Percentiles rank a stretch among this genome's conserved stretches.
Conservation (phyloP, 1,140 invertebrate genomes). For the Aphelenchoides avenae region DNA sequence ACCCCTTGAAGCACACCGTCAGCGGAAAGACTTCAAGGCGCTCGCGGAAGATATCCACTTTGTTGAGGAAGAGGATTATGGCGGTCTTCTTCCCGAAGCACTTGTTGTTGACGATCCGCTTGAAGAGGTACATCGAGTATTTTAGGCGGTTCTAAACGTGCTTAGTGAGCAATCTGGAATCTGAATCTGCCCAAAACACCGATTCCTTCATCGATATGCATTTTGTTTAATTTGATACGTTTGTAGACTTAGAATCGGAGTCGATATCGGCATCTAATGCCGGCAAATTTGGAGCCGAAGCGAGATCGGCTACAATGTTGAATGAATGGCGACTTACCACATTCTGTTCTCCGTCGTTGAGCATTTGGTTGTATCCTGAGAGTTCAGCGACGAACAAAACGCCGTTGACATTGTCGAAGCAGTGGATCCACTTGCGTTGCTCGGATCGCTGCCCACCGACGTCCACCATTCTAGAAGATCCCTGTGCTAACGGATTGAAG, state of each 20-base stretch:
- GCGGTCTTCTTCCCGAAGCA: slow-evolving; percentile 60
- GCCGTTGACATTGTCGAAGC: slow-evolving; percentile 57
- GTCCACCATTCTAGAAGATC: slow-evolving; percentile 87
- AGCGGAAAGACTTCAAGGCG: slow-evolving; percentile 32
- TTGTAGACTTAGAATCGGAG: no score
- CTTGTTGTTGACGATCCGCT: slow-evolving; percentile 61
- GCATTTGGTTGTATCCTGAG: slow-evolving; percentile 41
- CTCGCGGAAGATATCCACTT: slow-evolving; percentile 36
- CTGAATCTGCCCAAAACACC: no score
- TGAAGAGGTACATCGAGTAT: slow-evolving; percentile 59
- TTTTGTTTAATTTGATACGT: no score
- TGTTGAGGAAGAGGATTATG: slow-evolving; percentile 60
- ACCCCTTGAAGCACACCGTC: slow-evolving; percentile 39
- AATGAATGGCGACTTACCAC: no score
- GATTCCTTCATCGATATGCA: no score
- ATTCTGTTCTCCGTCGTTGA: slow-evolving; percentile 59
- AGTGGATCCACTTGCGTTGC: slow-evolving; percentile 65
- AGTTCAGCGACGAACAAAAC: slow-evolving; percentile 46
- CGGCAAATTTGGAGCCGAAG: no score
- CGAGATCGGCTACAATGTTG: no score
- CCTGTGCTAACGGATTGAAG: no score
- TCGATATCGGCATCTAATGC: no score
- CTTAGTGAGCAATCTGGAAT: no score
- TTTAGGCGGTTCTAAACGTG: no score
- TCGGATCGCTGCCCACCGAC: slow-evolving; percentile 68